A percentile compares a stretch with the other conserved stretches of the same genome.
phyloP scores from a whole-genome alignment of 2,113 vertebrate species.

The Rhea americana region DNA sequence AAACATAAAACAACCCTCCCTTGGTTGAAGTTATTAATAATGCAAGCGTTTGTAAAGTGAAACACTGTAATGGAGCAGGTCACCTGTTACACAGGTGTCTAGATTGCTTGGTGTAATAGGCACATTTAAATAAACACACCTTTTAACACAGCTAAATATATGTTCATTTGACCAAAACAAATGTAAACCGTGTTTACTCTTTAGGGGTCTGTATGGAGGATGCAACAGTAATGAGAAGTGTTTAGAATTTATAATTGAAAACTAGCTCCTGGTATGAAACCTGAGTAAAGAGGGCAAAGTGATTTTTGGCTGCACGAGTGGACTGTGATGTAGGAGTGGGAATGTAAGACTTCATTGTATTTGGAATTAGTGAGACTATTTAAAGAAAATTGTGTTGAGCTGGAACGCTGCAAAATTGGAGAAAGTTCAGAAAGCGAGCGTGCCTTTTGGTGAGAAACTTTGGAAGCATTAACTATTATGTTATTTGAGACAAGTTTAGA shows the following conservation, averaged over 20 bases:
- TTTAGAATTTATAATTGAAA: background rate
- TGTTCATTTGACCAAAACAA: background rate
- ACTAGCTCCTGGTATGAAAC: background rate
- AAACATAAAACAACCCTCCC: background rate
- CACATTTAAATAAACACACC: background rate
- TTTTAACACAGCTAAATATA: background rate
- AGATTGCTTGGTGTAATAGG: background rate
- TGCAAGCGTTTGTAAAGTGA: background rate
- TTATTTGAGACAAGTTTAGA: background rate
- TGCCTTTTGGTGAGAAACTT: background rate
- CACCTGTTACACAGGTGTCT: background rate
- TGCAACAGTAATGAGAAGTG: background rate
- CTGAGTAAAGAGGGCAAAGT: background rate
- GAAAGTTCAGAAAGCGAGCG: background rate
- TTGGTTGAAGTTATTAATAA: background rate
- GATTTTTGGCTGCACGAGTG: background rate
- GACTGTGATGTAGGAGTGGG: background rate
- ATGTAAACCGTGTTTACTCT: background rate
- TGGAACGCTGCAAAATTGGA: background rate
- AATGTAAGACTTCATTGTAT: background rate
- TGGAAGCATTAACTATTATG: background rate
- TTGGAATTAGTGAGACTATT: background rate
- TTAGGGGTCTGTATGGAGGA: background rate
- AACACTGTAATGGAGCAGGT: background rate
- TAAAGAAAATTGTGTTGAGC: background rate